phyloP scores from a whole-genome alignment of 2,888 invertebrate species.

The Bellardia pandia region DNA sequence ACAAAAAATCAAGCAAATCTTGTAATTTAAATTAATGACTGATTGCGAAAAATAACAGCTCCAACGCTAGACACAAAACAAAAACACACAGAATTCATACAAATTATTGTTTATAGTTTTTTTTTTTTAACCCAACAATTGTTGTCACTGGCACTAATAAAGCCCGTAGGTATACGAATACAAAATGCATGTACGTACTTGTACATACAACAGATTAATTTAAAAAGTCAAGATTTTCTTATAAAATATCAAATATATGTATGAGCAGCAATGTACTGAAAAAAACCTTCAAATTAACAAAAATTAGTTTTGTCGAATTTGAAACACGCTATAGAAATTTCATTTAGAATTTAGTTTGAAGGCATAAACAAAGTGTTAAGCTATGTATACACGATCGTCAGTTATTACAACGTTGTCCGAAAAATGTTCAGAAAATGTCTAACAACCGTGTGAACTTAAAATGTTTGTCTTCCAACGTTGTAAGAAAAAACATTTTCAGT shows the following conservation, averaged over 20 bases:
- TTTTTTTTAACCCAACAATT: background rate
- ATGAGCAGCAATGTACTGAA: background rate
- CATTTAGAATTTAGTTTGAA: background rate
- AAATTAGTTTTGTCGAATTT: background rate
- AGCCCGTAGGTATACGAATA: background rate
- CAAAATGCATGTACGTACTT: slow-evolving; percentile 1
- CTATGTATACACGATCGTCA: no score
- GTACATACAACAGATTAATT: background rate
- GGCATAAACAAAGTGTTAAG: no score
- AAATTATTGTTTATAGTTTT: background rate
- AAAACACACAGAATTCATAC: background rate
- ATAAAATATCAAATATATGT: background rate
- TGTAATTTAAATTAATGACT: slow-evolving; percentile 30
- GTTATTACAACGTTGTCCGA: no score
- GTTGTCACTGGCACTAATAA: background rate
- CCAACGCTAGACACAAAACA: background rate
- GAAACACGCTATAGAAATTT: background rate
- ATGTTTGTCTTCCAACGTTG: no score
- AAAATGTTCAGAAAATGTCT: no score
- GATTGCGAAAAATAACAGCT: slow-evolving; percentile 25
- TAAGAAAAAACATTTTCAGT: no score
- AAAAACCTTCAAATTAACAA: slow-evolving; percentile 8
- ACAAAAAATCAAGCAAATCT: slow-evolving; percentile 19
- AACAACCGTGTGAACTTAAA: no score
- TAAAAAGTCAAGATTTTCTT: slow-evolving; percentile 23